Evolutionary conservation across 2,888 invertebrate genomes (phyloP).

Genomic region (Leptura quadrifasciata): DNA sequence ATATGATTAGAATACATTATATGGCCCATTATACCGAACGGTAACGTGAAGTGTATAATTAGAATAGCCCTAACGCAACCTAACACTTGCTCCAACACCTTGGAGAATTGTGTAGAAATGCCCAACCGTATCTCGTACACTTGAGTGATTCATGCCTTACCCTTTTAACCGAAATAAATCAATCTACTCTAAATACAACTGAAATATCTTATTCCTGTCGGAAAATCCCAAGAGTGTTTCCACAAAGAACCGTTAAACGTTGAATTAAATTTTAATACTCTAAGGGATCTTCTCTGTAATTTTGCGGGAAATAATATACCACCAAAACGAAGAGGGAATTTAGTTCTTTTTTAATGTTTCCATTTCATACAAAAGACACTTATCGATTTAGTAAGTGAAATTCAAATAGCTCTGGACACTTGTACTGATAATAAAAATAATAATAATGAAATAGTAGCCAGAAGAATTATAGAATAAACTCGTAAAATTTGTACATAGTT

Average conservation of each 20-base stretch:
- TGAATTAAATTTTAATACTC: constrained; percentile 40
- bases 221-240: constrained; percentile 46
- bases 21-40: constrained; percentile 22
- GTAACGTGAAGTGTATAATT: constrained; percentile 32
- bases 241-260: constrained; percentile 40
- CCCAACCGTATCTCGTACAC: constrained; percentile 46
- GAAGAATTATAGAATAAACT: too few species aligned
- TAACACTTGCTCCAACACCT: constrained; percentile 51
- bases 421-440: too few species aligned
- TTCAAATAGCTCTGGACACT: too few species aligned
- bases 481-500: too few species aligned
- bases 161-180: constrained; percentile 54
- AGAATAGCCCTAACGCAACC: constrained; percentile 45
- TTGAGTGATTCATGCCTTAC: constrained; percentile 55
- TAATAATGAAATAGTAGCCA: too few species aligned
- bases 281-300: constrained; percentile 32
- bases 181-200: constrained; percentile 56
- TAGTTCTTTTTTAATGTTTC: not conserved
- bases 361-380: not conserved
- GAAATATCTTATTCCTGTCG: constrained; percentile 51
- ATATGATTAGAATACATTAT: constrained; percentile 26
- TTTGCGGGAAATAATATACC: constrained; percentile 13
- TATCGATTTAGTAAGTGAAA: not conserved
- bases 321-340: constrained; percentile 8
- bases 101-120: constrained; percentile 52